Conservation (phyloP, 2,113 vertebrate species). For the Myrmophylax atrothorax region DNA sequence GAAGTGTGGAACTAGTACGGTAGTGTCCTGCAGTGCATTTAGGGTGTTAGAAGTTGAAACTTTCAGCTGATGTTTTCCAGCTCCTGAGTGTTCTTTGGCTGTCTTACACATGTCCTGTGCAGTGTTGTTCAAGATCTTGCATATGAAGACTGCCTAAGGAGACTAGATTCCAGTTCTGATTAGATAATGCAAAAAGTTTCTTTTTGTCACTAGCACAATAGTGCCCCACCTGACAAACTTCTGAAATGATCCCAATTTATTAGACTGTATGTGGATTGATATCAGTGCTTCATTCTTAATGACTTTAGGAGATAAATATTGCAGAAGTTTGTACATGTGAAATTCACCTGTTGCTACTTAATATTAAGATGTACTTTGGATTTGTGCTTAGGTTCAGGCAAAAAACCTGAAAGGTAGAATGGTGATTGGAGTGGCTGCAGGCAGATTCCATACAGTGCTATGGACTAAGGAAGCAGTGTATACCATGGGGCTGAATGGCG, state of each 20-base stretch:
- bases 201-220: not conserved
- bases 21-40: not conserved
- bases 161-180: not conserved
- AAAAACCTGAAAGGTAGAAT: constrained; percentile 90
- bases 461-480: constrained; percentile 96
- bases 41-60: not conserved
- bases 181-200: not conserved
- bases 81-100: not conserved
- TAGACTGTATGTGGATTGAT: not conserved
- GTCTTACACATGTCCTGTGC: not conserved
- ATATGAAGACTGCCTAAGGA: not conserved
- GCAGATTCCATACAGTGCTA: constrained; percentile 94
- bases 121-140: not conserved
- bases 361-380: constrained; percentile 45
- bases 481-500: constrained; percentile 95
- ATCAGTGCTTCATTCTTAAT: not conserved
- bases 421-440: constrained; percentile 92
- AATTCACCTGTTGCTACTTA: not conserved
- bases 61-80: not conserved
- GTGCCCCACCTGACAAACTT: not conserved
- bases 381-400: constrained; percentile 85
- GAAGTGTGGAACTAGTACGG: not conserved
- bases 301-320: not conserved
- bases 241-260: not conserved
- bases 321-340: constrained; percentile 20